phyloP scores from a whole-genome alignment of 92 coral and sea anemone genomes.

The Phymanthus crucifer region DNA sequence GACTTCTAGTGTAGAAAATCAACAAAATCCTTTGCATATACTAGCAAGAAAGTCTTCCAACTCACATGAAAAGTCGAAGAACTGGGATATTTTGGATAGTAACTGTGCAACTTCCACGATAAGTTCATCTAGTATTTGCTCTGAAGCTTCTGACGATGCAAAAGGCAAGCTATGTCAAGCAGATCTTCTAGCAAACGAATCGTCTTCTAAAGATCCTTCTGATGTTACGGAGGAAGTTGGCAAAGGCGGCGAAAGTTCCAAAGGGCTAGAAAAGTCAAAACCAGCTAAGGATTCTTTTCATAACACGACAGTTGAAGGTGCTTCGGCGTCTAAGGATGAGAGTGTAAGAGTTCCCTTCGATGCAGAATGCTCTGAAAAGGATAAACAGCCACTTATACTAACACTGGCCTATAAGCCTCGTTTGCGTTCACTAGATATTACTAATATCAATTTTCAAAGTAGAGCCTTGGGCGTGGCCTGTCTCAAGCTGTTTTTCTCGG shows the following conservation, averaged over 20 bases:
- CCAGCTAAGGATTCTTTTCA: not conserved
- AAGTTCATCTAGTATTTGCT: not conserved
- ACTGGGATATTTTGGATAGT: not conserved
- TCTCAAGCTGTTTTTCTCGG: constrained; percentile 57
- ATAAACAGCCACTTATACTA: not conserved
- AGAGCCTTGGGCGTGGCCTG: constrained; percentile 65
- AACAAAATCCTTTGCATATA: no score
- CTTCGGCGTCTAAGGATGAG: not conserved
- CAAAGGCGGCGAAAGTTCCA: not conserved
- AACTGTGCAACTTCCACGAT: not conserved
- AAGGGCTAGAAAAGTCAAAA: not conserved
- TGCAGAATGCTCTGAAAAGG: not conserved
- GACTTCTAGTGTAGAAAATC: not conserved
- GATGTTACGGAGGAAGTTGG: not conserved
- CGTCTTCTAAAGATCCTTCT: not conserved
- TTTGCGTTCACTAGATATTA: constrained; percentile 61
- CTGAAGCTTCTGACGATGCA: not conserved
- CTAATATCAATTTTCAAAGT: constrained; percentile 62
- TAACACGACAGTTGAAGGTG: not conserved
- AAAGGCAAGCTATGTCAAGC: no score
- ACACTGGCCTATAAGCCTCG: constrained; percentile 46
- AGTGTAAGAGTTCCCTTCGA: not conserved
- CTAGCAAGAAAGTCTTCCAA: no score
- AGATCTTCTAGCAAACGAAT: no score
- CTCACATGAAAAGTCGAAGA: not conserved